These are phyloP conservation scores for Fulica atra DNA, from an alignment of 2,113 vertebrate genomes.

Conservation along the genomic window DNA sequence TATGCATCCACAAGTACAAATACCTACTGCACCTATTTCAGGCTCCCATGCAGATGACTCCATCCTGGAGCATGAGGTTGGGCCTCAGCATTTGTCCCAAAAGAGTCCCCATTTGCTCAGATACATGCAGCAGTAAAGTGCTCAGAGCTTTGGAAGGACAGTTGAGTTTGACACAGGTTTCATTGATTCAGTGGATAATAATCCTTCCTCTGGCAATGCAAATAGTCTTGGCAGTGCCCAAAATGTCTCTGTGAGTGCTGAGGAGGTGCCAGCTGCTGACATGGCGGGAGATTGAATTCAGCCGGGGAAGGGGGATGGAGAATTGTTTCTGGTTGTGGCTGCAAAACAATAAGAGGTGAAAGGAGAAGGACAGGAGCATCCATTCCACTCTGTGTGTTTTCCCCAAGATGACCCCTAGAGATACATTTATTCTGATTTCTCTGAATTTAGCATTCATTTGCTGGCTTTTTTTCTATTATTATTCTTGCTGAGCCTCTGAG, in stretches of 20 bases:
- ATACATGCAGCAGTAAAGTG: background rate
- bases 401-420: background rate
- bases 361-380: background rate
- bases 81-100: background rate
- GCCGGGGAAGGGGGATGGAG: background rate
- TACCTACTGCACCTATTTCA: background rate
- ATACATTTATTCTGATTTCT: background rate
- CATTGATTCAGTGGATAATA: constrained; percentile 23
- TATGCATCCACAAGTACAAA: background rate
- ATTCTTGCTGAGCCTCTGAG: background rate
- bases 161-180: constrained; percentile 16
- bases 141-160: constrained; percentile 2
- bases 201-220: constrained; percentile 8
- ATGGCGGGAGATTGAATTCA: constrained; percentile 5
- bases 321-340: background rate
- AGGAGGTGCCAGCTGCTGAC: constrained; percentile 50
- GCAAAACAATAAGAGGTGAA: background rate
- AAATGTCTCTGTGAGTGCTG: background rate
- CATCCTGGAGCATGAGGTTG: background rate
- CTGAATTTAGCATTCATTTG: background rate
- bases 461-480: background rate
- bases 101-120: background rate
- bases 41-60: background rate
- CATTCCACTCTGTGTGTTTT: background rate
- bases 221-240: constrained; percentile 34